Evolutionary conservation across 2,113 vertebrate genomes (phyloP).

Genomic region (Notarius quadriscutis): DNA sequence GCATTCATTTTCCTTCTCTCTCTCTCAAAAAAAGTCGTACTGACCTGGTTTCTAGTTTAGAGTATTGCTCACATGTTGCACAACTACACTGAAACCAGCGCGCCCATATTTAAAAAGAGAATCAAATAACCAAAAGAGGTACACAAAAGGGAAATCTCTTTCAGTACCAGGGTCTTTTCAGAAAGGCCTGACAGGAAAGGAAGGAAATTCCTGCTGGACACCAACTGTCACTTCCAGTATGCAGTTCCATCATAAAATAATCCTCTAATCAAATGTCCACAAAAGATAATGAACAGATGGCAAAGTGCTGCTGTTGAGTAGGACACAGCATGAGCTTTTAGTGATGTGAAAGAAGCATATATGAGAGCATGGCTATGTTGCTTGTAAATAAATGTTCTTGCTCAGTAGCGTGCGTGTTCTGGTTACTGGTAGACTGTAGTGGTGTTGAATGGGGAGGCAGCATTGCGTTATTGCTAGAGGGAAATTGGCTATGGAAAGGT

Average conservation of each 20-base stretch:
- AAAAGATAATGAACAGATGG: not conserved
- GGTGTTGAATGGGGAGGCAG: not conserved
- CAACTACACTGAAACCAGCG: not conserved
- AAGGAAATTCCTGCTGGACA: not conserved
- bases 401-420: not conserved
- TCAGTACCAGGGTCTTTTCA: not conserved
- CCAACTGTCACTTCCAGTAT: not conserved
- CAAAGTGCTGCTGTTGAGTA: not conserved
- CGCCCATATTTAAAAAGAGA: not conserved
- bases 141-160: not conserved
- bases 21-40: too few relatives aligned
- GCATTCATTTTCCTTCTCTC: not conserved
- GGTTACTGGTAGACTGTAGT: not conserved
- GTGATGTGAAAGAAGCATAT: not conserved
- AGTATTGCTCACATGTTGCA: not conserved
- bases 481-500: not conserved
- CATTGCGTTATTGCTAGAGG: not conserved
- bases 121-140: slow-evolving; percentile 5
- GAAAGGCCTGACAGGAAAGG: not conserved
- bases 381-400: not conserved
- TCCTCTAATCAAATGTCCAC: not conserved
- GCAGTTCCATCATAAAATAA: not conserved
- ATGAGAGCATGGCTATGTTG: not conserved
- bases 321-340: not conserved
- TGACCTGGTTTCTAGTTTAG: not conserved